Base-by-base conservation (phyloP, 2,888 invertebrate species). In the Nymphalis polychloros region DNA sequence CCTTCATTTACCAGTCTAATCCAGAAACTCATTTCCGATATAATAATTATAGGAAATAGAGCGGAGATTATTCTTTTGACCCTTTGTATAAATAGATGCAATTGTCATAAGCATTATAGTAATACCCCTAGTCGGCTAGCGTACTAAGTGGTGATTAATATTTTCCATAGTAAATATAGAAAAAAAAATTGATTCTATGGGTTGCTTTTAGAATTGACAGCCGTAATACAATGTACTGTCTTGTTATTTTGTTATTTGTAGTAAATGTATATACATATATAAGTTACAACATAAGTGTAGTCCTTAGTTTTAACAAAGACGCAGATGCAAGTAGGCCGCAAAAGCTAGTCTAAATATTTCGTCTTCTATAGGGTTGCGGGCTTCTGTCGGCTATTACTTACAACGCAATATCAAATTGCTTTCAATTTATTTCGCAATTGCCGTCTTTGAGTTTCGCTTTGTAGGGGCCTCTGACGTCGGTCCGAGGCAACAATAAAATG, bases 371-470 rank as follows among this genome's bases (percentile, higher is more conserved):
- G 87, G 83, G 82, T 85, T 84, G 85, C 82, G 85, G 81, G 87
- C 82, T 87, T 81, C 86, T 86, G 91, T 88, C 87, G 89, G 90
- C 90, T 91, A 92, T 92, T 91, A 92, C 92, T 92, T 92, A 92
- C 92, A 89, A 90, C 90, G 90, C 90, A 92, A 92, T 92, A 92
- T 92, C 90, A 92, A 92, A 92, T 92, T 91, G 92, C 92, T 92
- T 90, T 92, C 92, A 91, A 92, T 92, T 92, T 92, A 92, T 92
- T 92, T 92, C 91, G 91, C 92, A 91, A 92, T 92, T 92, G 92
- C 92, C 92, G 91, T 92, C 92, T 92, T 92, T 92, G 92, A 92
- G 92, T 92, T 92, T 91, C 92, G 90, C 92, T 92, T 92, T 92
- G 92, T 91, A 90, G 90, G 90, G 87, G 88, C 88, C 90, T 91